Conservation (phyloP, 2,888 invertebrate species). For the Apodemia mormo region DNA sequence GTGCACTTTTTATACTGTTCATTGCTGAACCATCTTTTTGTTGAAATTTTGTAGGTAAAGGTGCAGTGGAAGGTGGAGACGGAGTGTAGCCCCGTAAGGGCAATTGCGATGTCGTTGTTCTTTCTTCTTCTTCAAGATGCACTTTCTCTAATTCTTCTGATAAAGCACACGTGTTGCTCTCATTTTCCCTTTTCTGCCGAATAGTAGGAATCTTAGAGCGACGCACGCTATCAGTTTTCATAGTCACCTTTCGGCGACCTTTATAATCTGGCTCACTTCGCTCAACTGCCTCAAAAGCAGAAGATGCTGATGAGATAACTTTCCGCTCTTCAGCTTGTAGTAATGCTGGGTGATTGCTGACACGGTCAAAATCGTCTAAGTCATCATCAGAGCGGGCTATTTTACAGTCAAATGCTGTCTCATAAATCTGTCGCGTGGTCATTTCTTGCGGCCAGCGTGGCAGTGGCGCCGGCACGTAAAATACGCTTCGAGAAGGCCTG, state of each 20-base stretch:
- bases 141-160: conserved; percentile 83
- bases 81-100: conserved; percentile 88
- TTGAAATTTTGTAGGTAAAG: conserved; percentile 90
- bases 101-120: conserved; percentile 82
- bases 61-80: conserved; percentile 92
- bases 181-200: conserved; percentile 75
- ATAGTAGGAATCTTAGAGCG: conserved; percentile 83
- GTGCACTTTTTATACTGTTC: conserved; percentile 91
- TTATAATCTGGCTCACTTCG: conserved; percentile 76
- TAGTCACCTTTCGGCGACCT: conserved; percentile 80
- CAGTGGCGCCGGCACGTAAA: conserved; percentile 86
- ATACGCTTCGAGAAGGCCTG: conserved; percentile 84
- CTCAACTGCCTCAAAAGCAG: conserved; percentile 76
- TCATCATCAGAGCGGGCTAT: conserved; percentile 91
- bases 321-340: conserved; percentile 80
- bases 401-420: conserved; percentile 94
- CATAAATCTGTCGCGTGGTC: conserved; percentile 89
- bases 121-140: conserved; percentile 82
- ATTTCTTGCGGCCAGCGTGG: conserved; percentile 84
- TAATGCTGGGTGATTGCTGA: conserved; percentile 90
- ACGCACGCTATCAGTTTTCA: conserved; percentile 78
- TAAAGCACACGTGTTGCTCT: conserved; percentile 63
- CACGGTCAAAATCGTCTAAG: conserved; percentile 90
- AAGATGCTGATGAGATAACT: conserved; percentile 74
- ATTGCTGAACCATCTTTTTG: conserved; percentile 86